Evolutionary conservation across 2,888 invertebrate genomes (phyloP).

Genomic region (Melipona bicolor): DNA sequence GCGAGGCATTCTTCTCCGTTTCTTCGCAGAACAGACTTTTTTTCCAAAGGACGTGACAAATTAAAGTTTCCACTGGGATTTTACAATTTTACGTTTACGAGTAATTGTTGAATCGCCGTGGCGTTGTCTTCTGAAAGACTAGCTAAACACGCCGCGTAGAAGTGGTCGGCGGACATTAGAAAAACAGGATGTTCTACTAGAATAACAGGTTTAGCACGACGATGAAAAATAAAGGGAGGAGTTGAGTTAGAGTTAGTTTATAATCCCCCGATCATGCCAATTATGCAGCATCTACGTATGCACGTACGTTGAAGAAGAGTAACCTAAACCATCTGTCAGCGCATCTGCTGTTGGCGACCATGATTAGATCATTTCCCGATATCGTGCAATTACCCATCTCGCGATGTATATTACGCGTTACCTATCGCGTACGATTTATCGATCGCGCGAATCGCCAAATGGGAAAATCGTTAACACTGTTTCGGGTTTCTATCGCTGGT

Average conservation of each 20-base stretch:
- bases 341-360: slow-evolving; percentile 63
- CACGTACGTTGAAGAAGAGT: slow-evolving; percentile 63
- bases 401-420: slow-evolving; percentile 9
- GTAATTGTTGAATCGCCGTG: too few relatives aligned
- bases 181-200: slow-evolving; percentile 4
- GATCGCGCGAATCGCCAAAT: slow-evolving; percentile 30
- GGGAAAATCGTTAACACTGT: slow-evolving; percentile 45
- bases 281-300: slow-evolving; percentile 54
- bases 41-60: too few relatives aligned
- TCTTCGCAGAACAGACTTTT: too few relatives aligned
- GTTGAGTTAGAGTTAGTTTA: slow-evolving; percentile 65
- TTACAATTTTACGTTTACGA: too few relatives aligned
- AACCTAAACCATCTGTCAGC: slow-evolving; percentile 70
- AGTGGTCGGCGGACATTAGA: background rate
- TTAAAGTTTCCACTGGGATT: too few relatives aligned
- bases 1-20: too few relatives aligned
- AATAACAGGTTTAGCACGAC: slow-evolving; percentile 27
- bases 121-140: too few relatives aligned
- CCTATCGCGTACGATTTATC: slow-evolving; percentile 34
- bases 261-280: slow-evolving; percentile 70
- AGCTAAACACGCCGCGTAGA: too few relatives aligned
- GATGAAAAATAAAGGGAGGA: slow-evolving; percentile 39
- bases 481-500: slow-evolving; percentile 39
- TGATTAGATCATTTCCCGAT: slow-evolving; percentile 59
- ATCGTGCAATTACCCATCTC: slow-evolving; percentile 44